Percentiles rank a stretch among this genome's conserved stretches.
These are phyloP conservation scores for Champsocephalus gunnari DNA, from an alignment of 2,797 vertebrate species.

Conservation along the genomic window DNA sequence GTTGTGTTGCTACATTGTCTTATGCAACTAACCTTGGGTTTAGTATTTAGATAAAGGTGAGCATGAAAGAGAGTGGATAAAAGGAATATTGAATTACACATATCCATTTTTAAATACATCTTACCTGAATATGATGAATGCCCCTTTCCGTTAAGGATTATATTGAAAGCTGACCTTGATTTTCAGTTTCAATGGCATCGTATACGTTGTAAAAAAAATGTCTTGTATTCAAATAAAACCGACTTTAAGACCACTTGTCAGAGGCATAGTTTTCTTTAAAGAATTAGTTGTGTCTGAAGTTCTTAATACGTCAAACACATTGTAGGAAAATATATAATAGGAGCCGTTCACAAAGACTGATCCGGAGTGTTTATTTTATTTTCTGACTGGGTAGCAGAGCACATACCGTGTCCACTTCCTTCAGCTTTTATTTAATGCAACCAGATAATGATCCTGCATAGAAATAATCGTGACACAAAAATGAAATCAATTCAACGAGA, in stretches of 20 bases:
- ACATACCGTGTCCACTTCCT: background rate
- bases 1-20: no score
- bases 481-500: background rate
- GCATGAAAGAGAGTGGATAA: no score
- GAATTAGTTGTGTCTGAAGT: background rate
- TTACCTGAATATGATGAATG: no score
- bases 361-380: background rate
- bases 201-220: background rate
- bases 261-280: no score
- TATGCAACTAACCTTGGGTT: no score
- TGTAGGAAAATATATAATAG: background rate
- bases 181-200: background rate
- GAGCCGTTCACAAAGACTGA: background rate
- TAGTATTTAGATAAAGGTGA: no score
- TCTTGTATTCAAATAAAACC: no score
- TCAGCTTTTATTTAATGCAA: background rate
- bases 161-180: no score
- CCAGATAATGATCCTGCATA: background rate
- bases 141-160: no score
- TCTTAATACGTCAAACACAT: background rate
- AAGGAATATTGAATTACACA: no score
- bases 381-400: background rate
- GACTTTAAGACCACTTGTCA: no score
- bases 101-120: no score
- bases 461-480: background rate